Conservation (phyloP, 1,140 invertebrate species). For the Thalassaphorura encarpata region DNA sequence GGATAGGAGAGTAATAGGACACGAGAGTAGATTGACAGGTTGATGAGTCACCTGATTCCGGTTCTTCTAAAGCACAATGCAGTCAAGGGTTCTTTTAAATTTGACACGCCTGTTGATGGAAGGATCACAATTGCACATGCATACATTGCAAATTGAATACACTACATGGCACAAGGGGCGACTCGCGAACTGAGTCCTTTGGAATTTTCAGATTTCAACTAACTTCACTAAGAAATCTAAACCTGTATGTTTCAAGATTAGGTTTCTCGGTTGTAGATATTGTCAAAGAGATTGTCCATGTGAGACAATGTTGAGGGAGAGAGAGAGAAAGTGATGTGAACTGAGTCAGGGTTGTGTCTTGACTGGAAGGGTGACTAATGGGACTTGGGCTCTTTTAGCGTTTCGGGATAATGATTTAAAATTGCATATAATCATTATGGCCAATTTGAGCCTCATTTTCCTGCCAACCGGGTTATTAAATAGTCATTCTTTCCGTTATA, state of each 20-base stretch:
- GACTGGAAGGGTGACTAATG: conserved; percentile 34
- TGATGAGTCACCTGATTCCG: too few relatives aligned
- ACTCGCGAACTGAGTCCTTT: neutral
- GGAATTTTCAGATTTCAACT: neutral
- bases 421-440: conserved; percentile 35
- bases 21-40: too few relatives aligned
- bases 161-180: too few relatives aligned
- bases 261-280: neutral
- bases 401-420: conserved; percentile 34
- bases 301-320: neutral
- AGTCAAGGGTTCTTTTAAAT: too few relatives aligned
- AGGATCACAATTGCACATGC: too few relatives aligned
- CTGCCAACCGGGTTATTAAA: conserved; percentile 34
- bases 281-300: neutral
- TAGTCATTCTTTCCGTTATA: conserved; percentile 34
- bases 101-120: too few relatives aligned
- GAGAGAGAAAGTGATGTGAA: conserved; percentile 29
- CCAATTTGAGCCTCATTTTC: conserved; percentile 34
- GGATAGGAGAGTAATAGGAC: too few relatives aligned
- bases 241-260: too few relatives aligned
- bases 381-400: conserved; percentile 32
- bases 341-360: conserved; percentile 28
- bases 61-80: too few relatives aligned
- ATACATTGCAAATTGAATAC: too few relatives aligned
- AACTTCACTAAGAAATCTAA: neutral